Conservation (phyloP, 2,888 invertebrate species). For the Pyralis farinalis region DNA sequence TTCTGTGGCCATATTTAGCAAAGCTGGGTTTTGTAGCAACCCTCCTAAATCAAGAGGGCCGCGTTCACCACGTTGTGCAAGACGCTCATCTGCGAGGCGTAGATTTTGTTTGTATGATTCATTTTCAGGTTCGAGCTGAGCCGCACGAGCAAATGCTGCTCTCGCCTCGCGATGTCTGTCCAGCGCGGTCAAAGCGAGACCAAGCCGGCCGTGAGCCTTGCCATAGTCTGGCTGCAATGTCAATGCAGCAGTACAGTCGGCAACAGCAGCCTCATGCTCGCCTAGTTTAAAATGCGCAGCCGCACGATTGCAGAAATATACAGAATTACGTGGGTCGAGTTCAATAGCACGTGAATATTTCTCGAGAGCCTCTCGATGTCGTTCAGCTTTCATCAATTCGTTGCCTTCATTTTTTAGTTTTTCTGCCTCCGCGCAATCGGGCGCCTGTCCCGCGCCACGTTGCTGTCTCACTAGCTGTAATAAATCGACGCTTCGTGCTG, state of each 20-base stretch:
- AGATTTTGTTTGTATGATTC: slow-evolving; percentile 94
- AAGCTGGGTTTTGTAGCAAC: slow-evolving; percentile 89
- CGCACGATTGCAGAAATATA: slow-evolving; percentile 98
- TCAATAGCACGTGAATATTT: slow-evolving; percentile 95
- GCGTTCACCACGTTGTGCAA: slow-evolving; percentile 84
- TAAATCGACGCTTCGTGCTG: slow-evolving; percentile 51
- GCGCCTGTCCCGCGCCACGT: slow-evolving; percentile 25
- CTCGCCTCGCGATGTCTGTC: slow-evolving; percentile 92
- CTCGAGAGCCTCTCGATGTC: slow-evolving; percentile 89
- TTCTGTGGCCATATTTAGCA: slow-evolving; percentile 92
- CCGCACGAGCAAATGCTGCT: slow-evolving; percentile 92
- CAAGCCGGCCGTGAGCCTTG: slow-evolving; percentile 97
- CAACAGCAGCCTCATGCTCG: slow-evolving; percentile 90
- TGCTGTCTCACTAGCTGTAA: slow-evolving; percentile 47
- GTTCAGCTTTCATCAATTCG: slow-evolving; percentile 92
- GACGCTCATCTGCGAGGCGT: slow-evolving; percentile 88
- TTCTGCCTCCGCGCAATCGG: slow-evolving; percentile 87
- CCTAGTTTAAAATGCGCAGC: slow-evolving; percentile 96
- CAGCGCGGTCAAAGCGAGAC: slow-evolving; percentile 92
- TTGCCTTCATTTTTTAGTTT: slow-evolving; percentile 93
- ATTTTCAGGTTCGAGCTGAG: slow-evolving; percentile 95
- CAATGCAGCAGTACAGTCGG: slow-evolving; percentile 95
- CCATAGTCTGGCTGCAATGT: slow-evolving; percentile 94
- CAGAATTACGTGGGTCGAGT: slow-evolving; percentile 93
- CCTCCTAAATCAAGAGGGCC: slow-evolving; percentile 80